Base-by-base conservation (phyloP, 1,140 invertebrate species). In the Idris sp. region DNA sequence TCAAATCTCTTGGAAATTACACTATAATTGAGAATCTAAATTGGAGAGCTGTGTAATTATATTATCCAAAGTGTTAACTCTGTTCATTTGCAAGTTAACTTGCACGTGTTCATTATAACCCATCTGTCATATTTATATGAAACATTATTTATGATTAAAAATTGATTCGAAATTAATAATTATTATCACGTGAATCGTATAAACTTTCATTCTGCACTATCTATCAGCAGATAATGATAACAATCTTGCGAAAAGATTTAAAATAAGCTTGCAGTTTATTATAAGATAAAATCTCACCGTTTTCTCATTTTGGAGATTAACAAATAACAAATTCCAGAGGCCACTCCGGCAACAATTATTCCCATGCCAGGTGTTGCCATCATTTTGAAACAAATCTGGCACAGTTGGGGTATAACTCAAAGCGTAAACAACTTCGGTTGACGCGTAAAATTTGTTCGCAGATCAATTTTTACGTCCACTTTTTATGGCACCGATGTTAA, bases 261-360 rank as follows among this genome's bases (percentile, higher is more conserved):
- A n/a, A n/a, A n/a, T n/a, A n/a, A n/a, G n/a, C n/a, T n/a, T n/a
- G n/a, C n/a, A n/a, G n/a, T n/a, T n/a, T n/a, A n/a, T n/a, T n/a
- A n/a, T n/a, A n/a, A n/a, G n/a, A n/a, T n/a, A 0, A 15, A 41
- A 31, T 31, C 75, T 78, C 35, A 83, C 83, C 78, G 53, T 51
- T 67, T 83, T 7, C 76, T 41, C 4, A 83, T 28, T 8, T 38
- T 77, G 10, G 25, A 59, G 28, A 82, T 69, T 22, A 79, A 41
- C n/a, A 82, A 38, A 31, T 83, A 84, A 58, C 81, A 84, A 22
- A 86, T 76, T 2, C 82, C 83, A 14, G 84, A 83, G 18, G 79
- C 81, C 14, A 85, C 54, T 25, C 81, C 82, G 1, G 62, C 78
- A 3, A 78, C 77, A 14, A 84, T 25, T 13, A 85, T 43, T 11